Conservation (phyloP, 2,113 vertebrate genomes). For the Heterotilapia buettikoferi region DNA sequence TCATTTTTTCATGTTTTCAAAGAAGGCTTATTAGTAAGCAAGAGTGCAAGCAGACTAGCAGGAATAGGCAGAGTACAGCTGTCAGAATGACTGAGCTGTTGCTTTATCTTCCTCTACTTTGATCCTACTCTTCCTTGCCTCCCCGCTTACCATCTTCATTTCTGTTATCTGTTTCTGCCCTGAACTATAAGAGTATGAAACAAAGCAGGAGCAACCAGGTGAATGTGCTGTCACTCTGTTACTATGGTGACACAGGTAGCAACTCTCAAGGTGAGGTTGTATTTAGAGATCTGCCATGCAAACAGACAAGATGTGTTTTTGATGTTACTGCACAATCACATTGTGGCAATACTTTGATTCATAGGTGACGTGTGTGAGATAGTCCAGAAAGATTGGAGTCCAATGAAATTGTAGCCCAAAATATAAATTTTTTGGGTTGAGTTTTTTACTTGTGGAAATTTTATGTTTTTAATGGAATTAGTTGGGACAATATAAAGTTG, state of each 20-base stretch:
- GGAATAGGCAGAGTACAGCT: background rate
- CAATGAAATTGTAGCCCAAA: background rate
- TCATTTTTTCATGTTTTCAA: background rate
- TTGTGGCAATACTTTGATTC: background rate
- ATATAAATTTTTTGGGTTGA: background rate
- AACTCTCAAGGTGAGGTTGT: constrained; percentile 16
- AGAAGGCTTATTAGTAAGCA: background rate
- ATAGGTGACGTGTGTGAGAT: background rate
- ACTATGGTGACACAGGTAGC: constrained; percentile 49
- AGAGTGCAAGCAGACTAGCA: background rate
- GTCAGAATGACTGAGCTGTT: background rate
- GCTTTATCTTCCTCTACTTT: constrained; percentile 19
- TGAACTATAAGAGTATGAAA: constrained; percentile 37
- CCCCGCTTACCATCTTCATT: background rate
- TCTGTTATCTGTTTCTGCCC: constrained; percentile 11
- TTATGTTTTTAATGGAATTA: background rate
- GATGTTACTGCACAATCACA: background rate
- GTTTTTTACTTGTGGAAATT: background rate
- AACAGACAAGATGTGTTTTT: background rate
- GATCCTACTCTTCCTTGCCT: background rate
- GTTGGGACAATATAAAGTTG: background rate
- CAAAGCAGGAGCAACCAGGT: constrained; percentile 2
- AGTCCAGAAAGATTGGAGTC: background rate
- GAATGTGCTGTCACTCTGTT: constrained; percentile 26
- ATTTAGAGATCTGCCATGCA: constrained; percentile 11